Evolutionary conservation across 2,797 vertebrate genomes (phyloP).

Genomic region (Cebuella pygmaea): DNA sequence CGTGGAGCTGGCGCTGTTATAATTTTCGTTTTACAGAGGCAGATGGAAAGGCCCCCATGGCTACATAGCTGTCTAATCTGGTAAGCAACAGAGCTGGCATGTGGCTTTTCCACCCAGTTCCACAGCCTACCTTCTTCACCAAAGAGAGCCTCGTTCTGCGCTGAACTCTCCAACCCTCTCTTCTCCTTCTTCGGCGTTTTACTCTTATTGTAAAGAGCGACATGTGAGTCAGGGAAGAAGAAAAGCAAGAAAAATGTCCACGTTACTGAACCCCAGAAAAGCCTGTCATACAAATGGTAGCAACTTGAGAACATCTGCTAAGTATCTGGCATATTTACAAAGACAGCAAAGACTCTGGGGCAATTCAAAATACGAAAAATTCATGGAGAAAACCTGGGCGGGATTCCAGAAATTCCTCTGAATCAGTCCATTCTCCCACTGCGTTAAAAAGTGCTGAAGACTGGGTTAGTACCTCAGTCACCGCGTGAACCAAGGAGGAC

Average conservation of each 20-base stretch:
- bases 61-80: neutral
- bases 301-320: neutral
- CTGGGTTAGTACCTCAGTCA: too few relatives aligned
- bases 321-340: neutral
- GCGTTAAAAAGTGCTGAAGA: neutral
- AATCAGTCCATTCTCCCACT: neutral
- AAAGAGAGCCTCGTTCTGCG: fast-evolving
- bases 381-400: neutral
- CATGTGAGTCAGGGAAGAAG: too few relatives aligned
- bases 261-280: neutral
- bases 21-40: neutral
- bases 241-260: neutral
- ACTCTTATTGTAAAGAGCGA: too few relatives aligned
- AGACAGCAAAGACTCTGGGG: neutral
- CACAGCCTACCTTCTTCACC: neutral
- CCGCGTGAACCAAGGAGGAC: too few relatives aligned
- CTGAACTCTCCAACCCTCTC: neutral
- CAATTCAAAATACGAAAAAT: neutral
- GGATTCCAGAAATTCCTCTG: neutral
- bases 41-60: neutral
- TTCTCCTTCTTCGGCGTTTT: neutral
- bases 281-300: neutral
- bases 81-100: neutral
- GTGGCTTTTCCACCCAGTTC: too few relatives aligned
- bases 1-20: too few relatives aligned